Base-by-base conservation (phyloP, 2,113 vertebrate species). In the Entomyzon cyanotis region DNA sequence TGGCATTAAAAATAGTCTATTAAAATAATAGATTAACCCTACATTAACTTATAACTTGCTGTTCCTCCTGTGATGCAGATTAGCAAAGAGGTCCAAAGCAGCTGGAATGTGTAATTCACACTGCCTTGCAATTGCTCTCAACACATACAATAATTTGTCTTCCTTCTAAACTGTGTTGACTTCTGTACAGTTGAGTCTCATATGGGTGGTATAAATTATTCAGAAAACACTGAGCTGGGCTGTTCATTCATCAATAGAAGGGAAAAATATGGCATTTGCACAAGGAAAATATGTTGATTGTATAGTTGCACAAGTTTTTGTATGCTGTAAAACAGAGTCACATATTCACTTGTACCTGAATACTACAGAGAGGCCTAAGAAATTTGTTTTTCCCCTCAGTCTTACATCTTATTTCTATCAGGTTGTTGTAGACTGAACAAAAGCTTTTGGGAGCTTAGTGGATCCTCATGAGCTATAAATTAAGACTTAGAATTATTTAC, bases 221-320 rank as follows among this genome's bases (percentile, higher is more conserved):
- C 65, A 75, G 62, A 70, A 82, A 68, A 84, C 41, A 37, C 15
- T 52, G 30, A 87, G 9, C 9, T 74, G 11, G 8, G 12, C 24
- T 89, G 11, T 31, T 84, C 60, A 31, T 75, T 75, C 13, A 28
- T 79, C 30, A 47, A 15, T 12, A 71, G 49, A 59, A 67, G 9
- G 6, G 4, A 39, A 90, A 59, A 18, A 53, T 3, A 17, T 0
- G 3, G 0, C 2, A 2, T 81, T 78, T 73, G 7, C 18, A 35
- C 12, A 70, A 62, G 12, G 47, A 63, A 87, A 87, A 31, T 41
- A 59, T 14, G 1, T 49, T 73, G 28, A 55, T 39, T 46, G 6
- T 8, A 71, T 16, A 46, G 14, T 6, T 78, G 39, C 30, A 81
- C 35, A 67, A 41, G 19, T 35, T 84, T 84, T 68, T 7, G 1